Evolutionary conservation across 1,140 invertebrate genomes (phyloP).

Genomic region (Tenebrio molitor): DNA sequence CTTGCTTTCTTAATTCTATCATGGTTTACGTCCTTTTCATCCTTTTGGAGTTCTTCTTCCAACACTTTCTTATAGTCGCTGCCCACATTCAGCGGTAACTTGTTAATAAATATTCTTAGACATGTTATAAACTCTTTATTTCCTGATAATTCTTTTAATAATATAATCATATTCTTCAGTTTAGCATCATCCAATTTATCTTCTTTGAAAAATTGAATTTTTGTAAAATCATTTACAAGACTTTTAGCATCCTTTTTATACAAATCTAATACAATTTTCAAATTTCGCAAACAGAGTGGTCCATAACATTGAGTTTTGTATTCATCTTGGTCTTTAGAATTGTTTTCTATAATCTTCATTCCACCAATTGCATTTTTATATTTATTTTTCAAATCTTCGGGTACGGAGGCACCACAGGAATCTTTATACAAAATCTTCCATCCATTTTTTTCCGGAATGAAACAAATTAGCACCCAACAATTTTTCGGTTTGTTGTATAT

Average conservation of each 20-base stretch:
- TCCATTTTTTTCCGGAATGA: neutral
- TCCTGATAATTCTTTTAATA: too few relatives aligned
- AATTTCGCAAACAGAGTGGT: neutral
- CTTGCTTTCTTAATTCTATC: neutral
- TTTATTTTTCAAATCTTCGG: neutral
- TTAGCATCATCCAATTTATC: neutral
- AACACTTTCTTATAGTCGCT: neutral
- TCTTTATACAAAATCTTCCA: neutral
- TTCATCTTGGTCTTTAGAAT: neutral
- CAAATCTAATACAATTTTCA: conserved; percentile 1
- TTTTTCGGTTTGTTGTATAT: neutral
- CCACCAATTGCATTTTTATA: neutral
- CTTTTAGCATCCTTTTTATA: neutral
- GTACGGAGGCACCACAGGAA: neutral
- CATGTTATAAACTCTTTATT: too few relatives aligned
- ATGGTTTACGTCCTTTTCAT: neutral
- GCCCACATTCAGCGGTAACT: neutral
- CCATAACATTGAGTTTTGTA: neutral
- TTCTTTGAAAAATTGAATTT: neutral
- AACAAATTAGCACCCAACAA: neutral
- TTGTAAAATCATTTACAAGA: neutral
- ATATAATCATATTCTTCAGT: too few relatives aligned
- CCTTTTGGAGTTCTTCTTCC: neutral
- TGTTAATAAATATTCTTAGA: neutral
- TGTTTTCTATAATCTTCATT: neutral